Evolutionary conservation across 2,888 invertebrate genomes (phyloP).

Genomic region (Laothoe populi): DNA sequence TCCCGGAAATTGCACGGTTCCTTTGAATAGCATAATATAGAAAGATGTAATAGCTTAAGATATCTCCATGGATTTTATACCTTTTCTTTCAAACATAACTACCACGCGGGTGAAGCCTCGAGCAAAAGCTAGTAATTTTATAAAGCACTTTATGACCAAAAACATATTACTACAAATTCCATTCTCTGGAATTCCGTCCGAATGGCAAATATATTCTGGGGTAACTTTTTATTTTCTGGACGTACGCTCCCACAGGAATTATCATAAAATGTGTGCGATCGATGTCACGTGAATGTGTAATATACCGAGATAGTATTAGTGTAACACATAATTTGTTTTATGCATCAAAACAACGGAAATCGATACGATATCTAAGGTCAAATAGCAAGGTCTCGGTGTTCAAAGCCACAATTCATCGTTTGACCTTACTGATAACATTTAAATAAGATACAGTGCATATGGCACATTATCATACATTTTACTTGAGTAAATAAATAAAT

Average conservation of each 20-base stretch:
- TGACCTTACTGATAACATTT: constrained; percentile 45
- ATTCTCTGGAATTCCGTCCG: background rate
- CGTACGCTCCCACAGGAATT: constrained; percentile 7
- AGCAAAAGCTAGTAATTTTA: too few species aligned
- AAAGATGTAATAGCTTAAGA: too few species aligned
- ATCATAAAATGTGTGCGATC: constrained; percentile 5
- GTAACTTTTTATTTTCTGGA: constrained; percentile 4
- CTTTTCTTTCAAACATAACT: too few species aligned
- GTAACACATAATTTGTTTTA: background rate
- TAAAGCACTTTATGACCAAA: too few species aligned
- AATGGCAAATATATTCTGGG: background rate
- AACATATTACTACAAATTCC: background rate
- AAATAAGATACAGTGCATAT: constrained; percentile 9
- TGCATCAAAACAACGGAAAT: constrained; percentile 16
- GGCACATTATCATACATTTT: background rate
- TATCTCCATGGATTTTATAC: too few species aligned
- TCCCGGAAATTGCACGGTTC: too few species aligned
- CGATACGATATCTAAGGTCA: constrained; percentile 35
- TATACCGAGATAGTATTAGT: background rate
- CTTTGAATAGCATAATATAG: too few species aligned
- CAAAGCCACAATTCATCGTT: constrained; percentile 31
- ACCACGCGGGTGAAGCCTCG: too few species aligned
- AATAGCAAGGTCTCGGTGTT: constrained; percentile 40
- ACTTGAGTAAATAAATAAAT: background rate
- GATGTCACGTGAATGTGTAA: background rate